phyloP scores from a whole-genome alignment of 2,113 vertebrate genomes.

The Tapirus terrestris region DNA sequence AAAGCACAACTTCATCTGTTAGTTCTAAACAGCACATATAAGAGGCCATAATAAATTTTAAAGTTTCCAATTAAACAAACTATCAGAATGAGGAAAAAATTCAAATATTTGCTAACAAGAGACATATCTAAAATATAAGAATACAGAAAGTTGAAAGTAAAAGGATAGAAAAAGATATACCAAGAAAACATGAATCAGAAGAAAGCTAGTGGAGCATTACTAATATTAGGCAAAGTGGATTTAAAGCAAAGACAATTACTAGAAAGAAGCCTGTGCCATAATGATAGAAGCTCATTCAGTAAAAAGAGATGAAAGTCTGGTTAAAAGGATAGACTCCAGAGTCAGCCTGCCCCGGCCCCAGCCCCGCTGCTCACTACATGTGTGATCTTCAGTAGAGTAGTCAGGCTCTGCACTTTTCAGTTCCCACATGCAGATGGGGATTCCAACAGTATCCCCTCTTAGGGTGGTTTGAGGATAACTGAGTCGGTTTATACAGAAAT shows the following conservation, averaged over 20 bases:
- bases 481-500: not conserved
- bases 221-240: not conserved
- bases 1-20: not conserved
- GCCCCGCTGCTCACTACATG: not conserved
- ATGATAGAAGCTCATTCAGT: not conserved
- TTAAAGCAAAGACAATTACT: not conserved
- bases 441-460: not conserved
- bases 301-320: not conserved
- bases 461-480: not conserved
- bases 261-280: not conserved
- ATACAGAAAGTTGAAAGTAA: not conserved
- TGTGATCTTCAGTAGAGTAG: not conserved
- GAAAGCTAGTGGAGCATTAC: not conserved
- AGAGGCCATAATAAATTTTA: not conserved
- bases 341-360: not conserved
- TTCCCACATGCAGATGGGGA: not conserved
- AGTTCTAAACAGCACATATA: not conserved
- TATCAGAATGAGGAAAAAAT: not conserved
- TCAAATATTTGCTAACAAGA: not conserved
- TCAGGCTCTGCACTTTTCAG: not conserved
- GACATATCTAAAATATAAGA: not conserved
- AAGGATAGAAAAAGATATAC: not conserved
- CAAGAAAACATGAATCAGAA: not conserved
- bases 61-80: not conserved
- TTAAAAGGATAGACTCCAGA: not conserved